phyloP scores from a whole-genome alignment of 2,888 invertebrate genomes.

The Drosophila tripunctata region DNA sequence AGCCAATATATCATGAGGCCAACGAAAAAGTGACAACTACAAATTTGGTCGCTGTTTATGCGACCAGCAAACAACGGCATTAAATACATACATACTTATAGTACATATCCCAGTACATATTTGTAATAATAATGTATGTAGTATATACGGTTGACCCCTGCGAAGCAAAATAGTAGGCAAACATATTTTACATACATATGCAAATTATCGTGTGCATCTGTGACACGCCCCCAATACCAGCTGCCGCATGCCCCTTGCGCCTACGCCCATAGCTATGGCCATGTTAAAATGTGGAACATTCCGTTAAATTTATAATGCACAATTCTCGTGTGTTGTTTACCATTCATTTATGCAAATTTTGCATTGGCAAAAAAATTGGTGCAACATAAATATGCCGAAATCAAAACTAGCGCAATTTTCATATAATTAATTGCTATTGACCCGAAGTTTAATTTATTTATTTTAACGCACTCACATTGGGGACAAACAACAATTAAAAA shows the following conservation, averaged over 20 bases:
- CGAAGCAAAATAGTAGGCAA: conserved; percentile 21
- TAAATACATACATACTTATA: conserved; percentile 8
- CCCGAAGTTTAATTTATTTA: conserved; percentile 56
- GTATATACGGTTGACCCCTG: background rate
- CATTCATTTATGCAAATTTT: conserved; percentile 72
- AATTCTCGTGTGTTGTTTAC: conserved; percentile 67
- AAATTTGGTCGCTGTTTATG: conserved; percentile 64
- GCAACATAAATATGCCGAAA: conserved; percentile 53
- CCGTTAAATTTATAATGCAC: conserved; percentile 55
- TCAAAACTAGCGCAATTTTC: conserved; percentile 62
- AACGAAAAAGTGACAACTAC: conserved; percentile 60
- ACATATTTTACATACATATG: conserved; percentile 10
- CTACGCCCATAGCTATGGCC: conserved; percentile 17
- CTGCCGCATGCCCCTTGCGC: background rate
- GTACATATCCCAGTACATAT: conserved; percentile 4
- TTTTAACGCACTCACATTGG: conserved; percentile 25
- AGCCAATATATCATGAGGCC: conserved; percentile 61
- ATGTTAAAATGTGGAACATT: conserved; percentile 20
- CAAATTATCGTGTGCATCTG: conserved; percentile 35
- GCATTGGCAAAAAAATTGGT: conserved; percentile 32
- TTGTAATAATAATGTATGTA: background rate
- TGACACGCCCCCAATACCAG: conserved; percentile 1
- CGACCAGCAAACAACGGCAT: conserved; percentile 29
- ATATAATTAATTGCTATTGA: conserved; percentile 71
- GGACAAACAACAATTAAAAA: conserved; percentile 12